Evolutionary conservation across 2,113 vertebrate genomes (phyloP), one percentile per base, ranked within the genome.

Genomic region (Istiophorus platypterus): DNA sequence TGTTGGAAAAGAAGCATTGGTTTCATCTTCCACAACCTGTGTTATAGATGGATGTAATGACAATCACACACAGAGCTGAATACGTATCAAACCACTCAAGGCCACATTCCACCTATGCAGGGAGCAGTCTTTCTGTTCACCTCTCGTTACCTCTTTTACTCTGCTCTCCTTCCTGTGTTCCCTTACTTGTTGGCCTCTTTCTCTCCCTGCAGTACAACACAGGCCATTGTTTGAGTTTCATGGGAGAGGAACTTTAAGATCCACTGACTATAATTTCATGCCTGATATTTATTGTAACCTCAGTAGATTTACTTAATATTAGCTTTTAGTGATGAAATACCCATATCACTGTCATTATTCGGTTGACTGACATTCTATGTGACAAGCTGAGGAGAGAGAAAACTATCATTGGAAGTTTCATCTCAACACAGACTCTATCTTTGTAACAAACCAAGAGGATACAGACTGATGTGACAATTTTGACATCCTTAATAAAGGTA

Each of bases 201-300:
- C 76, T 29, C 29, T 82, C 51, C 12, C 49, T 47, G 13, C 64
- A 56, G 56, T 13, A 92, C 90, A 91, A 71, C 86, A 78, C 6
- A 2, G 42, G 57, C 29, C 86, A 74, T 91, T 92, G 90, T 92
- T 87, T 85, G 24, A 26, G 78, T 84, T 92, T 91, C 86, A 89
- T 89, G 85, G 90, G 90, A 93, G 89, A 91, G 66, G 47, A 86
- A 61, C 72, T 83, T 75, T 83, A 71, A 81, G 65, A 88, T 85
- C 62, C 63, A 13, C 78, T 74, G 81, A 76, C 88, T 88, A 80
- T 90, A 85, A 92, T 92, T 88, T 86, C 84, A 92, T 76, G 81
- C 89, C 70, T 0, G 12, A 31, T 81, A 87, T 81, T 61, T 85
- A 88, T 51, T 72, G 79, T 24, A 83, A 80, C 45, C 52, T 39